phyloP scores from a whole-genome alignment of 2,888 invertebrate genomes.

The Chymomyza caudatula region DNA sequence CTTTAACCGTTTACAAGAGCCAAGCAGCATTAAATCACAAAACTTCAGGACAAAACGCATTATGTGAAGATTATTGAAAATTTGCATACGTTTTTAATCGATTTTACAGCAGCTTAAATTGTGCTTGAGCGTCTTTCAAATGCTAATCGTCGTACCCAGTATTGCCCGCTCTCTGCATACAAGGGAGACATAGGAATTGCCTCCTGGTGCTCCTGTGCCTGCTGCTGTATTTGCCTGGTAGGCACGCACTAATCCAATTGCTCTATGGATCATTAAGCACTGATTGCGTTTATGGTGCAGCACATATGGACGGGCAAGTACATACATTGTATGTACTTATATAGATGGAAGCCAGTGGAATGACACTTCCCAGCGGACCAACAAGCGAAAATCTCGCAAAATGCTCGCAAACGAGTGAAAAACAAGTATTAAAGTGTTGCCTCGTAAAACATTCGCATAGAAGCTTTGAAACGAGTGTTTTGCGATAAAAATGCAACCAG shows the following conservation, averaged over 20 bases:
- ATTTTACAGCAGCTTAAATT: slow-evolving; percentile 17
- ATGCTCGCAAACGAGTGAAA: too few species aligned
- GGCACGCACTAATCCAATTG: slow-evolving; percentile 63
- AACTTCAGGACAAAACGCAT: not conserved
- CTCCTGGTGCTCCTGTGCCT: not conserved
- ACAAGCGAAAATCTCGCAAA: too few species aligned
- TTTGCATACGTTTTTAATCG: slow-evolving; percentile 16
- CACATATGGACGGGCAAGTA: not conserved
- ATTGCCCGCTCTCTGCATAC: not conserved
- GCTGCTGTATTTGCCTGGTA: slow-evolving; percentile 29
- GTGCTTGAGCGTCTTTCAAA: slow-evolving; percentile 11
- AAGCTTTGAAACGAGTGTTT: too few species aligned
- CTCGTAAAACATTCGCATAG: too few species aligned
- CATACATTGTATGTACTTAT: not conserved
- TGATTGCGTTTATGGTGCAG: slow-evolving; percentile 60
- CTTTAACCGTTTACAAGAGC: too few species aligned
- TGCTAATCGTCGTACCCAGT: slow-evolving; percentile 19
- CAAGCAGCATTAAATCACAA: not conserved
- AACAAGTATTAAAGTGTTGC: too few species aligned
- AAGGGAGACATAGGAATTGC: not conserved
- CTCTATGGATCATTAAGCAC: slow-evolving; percentile 66
- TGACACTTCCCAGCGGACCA: too few species aligned
- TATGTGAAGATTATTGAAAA: slow-evolving; percentile 2
- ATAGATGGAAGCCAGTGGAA: not conserved
- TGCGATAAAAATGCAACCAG: too few species aligned